Evolutionary conservation across 2,888 invertebrate genomes (phyloP).

Genomic region (Tipula vernalis): DNA sequence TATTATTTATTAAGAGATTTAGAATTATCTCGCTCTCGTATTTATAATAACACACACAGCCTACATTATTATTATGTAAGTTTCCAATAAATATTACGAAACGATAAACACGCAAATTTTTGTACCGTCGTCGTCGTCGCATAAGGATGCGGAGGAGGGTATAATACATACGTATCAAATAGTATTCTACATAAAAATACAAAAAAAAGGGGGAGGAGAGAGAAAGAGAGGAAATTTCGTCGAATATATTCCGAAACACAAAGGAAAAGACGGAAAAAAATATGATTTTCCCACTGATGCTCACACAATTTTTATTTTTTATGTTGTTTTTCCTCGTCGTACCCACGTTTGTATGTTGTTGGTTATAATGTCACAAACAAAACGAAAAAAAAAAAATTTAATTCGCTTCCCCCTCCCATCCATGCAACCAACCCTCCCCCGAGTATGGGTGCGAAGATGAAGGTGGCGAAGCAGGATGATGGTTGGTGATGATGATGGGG

Average conservation of each 20-base stretch:
- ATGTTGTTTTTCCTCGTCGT: background rate
- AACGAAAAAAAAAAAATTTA: background rate
- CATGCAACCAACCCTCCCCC: background rate
- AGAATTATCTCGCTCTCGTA: background rate
- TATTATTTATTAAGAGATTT: background rate
- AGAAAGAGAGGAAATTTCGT: background rate
- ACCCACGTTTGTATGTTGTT: background rate
- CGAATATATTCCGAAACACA: background rate
- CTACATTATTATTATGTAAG: background rate
- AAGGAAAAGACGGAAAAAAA: background rate
- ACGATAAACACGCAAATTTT: slow-evolving; percentile 4
- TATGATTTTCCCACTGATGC: slow-evolving; percentile 4
- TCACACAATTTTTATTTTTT: background rate
- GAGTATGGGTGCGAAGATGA: background rate
- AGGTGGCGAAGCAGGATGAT: background rate
- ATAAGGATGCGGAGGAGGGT: background rate
- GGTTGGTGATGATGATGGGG: background rate
- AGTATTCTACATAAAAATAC: background rate
- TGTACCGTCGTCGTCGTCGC: background rate
- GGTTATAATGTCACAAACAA: slow-evolving; percentile 4
- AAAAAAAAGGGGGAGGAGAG: background rate
- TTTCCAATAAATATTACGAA: background rate
- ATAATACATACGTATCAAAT: background rate
- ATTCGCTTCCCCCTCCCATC: background rate
- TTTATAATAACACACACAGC: too few relatives aligned